phyloP scores from a whole-genome alignment of 2,113 vertebrate species.

The Machaerirhynchus nigripectus region DNA sequence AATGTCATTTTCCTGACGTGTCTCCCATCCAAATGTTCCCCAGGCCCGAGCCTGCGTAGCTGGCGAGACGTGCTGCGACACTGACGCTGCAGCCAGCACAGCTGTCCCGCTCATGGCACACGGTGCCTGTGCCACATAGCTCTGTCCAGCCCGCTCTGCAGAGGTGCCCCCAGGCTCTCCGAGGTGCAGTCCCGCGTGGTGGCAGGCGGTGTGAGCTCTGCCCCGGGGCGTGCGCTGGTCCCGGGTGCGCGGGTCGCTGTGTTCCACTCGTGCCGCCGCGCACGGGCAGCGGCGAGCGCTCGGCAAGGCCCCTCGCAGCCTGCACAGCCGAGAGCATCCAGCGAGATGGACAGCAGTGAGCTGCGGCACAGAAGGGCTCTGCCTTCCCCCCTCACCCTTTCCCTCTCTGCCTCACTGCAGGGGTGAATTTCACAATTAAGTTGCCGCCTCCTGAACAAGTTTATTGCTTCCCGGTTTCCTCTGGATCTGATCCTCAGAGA shows the following conservation, averaged over 20 bases:
- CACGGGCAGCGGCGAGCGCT: fast-evolving
- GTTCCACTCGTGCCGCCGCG: fast-evolving
- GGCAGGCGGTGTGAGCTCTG: neutral
- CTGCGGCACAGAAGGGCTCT: neutral
- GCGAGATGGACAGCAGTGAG: neutral
- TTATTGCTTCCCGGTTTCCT: neutral
- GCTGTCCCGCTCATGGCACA: neutral
- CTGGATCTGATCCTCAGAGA: neutral
- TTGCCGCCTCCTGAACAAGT: neutral
- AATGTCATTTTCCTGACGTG: neutral
- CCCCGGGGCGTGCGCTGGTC: neutral
- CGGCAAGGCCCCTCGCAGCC: neutral
- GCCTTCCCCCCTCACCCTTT: fast-evolving
- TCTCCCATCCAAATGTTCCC: neutral
- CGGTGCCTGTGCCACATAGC: fast-evolving
- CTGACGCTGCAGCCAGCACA: neutral
- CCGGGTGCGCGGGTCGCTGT: neutral
- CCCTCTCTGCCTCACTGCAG: neutral
- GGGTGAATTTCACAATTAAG: neutral
- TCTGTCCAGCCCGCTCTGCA: fast-evolving
- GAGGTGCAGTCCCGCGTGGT: fast-evolving
- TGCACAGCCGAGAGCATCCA: neutral
- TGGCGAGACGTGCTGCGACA: neutral
- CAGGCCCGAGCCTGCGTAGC: neutral
- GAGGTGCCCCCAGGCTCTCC: neutral